A percentile compares a stretch with the other conserved stretches of the same genome.
Conservation (phyloP, 2,113 vertebrate genomes). For the Pholis gunnellus region DNA sequence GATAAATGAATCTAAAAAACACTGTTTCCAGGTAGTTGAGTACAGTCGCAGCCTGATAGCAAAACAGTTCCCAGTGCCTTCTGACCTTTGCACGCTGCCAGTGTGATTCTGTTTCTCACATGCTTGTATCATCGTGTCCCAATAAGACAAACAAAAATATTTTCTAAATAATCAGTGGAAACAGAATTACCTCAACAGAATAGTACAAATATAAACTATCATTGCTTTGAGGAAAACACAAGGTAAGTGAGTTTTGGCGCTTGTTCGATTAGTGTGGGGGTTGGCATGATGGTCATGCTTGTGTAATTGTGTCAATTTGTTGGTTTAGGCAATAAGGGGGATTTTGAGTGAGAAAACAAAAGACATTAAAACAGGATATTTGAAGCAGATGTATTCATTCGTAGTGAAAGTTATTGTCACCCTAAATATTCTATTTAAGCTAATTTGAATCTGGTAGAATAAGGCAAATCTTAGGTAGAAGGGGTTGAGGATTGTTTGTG, state of each 20-base stretch:
- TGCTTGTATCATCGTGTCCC: not conserved
- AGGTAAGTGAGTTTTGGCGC: not conserved
- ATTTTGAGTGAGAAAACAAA: conserved; percentile 8
- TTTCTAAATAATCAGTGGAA: not conserved
- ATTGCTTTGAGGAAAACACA: not conserved
- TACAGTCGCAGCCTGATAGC: not conserved
- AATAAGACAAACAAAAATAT: not conserved
- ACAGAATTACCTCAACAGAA: not conserved
- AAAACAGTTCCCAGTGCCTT: conserved; percentile 10
- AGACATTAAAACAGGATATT: not conserved
- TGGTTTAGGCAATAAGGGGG: conserved; percentile 14
- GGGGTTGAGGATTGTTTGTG: not conserved
- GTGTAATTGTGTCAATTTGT: conserved; percentile 53
- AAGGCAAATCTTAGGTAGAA: not conserved
- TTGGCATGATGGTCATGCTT: conserved; percentile 7
- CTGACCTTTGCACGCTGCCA: conserved; percentile 47
- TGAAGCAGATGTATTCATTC: not conserved
- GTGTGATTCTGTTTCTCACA: not conserved
- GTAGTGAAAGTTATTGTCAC: not conserved
- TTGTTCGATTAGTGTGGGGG: conserved; percentile 12
- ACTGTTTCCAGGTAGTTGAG: not conserved
- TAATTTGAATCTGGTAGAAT: not conserved
- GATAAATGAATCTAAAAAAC: not conserved
- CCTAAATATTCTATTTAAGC: not conserved
- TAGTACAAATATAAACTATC: not conserved